Evolutionary conservation across 2,888 invertebrate genomes (phyloP).

Genomic region (Conops quadrifasciatus): DNA sequence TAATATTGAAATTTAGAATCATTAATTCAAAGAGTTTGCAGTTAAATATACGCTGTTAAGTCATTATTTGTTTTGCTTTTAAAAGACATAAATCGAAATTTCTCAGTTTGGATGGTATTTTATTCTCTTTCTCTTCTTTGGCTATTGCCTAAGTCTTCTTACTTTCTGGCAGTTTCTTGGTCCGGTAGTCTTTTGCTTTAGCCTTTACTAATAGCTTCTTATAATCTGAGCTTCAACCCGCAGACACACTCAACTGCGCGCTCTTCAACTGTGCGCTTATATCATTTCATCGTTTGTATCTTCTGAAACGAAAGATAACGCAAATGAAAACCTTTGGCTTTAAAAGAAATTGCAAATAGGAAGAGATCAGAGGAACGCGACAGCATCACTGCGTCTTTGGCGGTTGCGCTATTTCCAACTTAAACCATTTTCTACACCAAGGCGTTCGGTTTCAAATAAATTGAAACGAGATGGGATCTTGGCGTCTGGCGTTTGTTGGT

Average conservation of each 20-base stretch:
- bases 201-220: too few relatives aligned
- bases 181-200: too few relatives aligned
- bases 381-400: constrained; percentile 2
- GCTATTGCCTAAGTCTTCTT: too few relatives aligned
- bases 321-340: constrained; percentile 12
- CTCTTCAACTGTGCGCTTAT: background rate
- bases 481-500: background rate
- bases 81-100: too few relatives aligned
- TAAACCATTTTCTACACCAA: constrained; percentile 19
- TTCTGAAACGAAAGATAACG: constrained; percentile 8
- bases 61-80: too few relatives aligned
- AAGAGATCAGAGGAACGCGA: background rate
- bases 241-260: background rate
- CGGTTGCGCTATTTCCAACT: constrained; percentile 19
- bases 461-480: background rate
- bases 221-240: background rate
- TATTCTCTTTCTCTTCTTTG: too few relatives aligned
- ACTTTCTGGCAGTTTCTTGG: too few relatives aligned
- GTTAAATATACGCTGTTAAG: too few relatives aligned
- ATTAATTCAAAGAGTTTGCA: too few relatives aligned
- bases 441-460: constrained; percentile 13
- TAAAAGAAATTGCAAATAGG: constrained; percentile 3
- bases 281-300: background rate
- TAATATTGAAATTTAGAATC: too few relatives aligned
- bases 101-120: too few relatives aligned